Percentiles rank a stretch among this genome's conserved stretches.
phyloP scores from a whole-genome alignment of 1,140 invertebrate genomes.

The Drosophila chauvacae region DNA sequence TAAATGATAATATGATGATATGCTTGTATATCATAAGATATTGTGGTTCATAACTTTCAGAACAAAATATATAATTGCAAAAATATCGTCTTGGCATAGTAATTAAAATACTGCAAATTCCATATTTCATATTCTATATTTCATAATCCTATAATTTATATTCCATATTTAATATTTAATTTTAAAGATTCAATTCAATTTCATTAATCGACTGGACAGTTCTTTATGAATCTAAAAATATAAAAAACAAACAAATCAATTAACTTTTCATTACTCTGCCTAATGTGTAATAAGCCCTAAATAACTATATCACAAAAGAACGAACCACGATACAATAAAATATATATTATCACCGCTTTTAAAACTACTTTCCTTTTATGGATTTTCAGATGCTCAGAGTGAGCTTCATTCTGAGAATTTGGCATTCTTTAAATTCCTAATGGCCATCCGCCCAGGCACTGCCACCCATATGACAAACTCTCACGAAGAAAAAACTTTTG shows the following conservation, averaged over 20 bases:
- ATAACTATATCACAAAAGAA: not conserved
- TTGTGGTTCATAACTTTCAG: no score
- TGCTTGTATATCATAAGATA: no score
- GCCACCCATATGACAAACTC: constrained; percentile 41
- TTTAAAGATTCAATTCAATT: not conserved
- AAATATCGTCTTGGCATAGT: no score
- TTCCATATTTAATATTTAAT: not conserved
- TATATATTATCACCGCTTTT: not conserved
- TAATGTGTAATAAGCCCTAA: not conserved
- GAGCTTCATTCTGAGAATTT: not conserved
- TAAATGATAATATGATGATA: no score
- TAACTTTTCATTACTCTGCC: not conserved
- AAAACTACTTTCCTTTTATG: not conserved
- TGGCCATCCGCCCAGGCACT: constrained; percentile 18
- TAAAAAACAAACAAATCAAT: not conserved
- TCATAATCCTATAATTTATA: no score
- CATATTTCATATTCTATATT: no score
- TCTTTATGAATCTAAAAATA: not conserved
- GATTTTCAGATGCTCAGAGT: not conserved
- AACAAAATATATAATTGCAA: no score
- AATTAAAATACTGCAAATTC: no score
- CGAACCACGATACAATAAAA: not conserved
- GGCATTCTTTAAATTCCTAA: constrained; percentile 20
- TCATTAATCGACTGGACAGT: not conserved
- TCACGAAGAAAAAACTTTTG: constrained; percentile 38